phyloP scores from a whole-genome alignment of 2,113 vertebrate genomes.

The Callaeas wilsoni region DNA sequence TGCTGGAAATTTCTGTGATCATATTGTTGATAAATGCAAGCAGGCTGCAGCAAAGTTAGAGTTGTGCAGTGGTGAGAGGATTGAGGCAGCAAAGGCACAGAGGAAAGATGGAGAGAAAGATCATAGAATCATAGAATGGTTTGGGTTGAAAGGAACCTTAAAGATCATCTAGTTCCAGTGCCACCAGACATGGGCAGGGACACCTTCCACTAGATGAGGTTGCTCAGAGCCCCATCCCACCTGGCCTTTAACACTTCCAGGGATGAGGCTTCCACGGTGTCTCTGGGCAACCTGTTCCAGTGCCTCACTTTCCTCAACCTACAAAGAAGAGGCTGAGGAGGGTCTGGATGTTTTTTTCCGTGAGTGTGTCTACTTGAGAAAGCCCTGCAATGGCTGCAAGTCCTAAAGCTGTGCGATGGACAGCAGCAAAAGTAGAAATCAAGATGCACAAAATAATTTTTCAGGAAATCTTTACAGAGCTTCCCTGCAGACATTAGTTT shows the following conservation, averaged over 20 bases:
- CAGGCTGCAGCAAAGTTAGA: not conserved
- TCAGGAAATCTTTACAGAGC: not conserved
- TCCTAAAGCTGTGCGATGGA: not conserved
- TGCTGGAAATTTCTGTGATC: not conserved
- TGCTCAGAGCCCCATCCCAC: not conserved
- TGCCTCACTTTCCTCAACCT: not conserved
- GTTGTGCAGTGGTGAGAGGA: not conserved
- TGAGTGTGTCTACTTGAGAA: not conserved
- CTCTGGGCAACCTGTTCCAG: not conserved
- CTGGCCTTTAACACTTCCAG: not conserved
- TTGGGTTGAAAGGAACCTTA: not conserved
- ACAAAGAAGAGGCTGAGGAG: not conserved
- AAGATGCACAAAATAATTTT: not conserved
- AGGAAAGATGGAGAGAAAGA: not conserved
- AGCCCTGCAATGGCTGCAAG: not conserved
- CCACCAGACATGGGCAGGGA: not conserved
- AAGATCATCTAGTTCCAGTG: not conserved
- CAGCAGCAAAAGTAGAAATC: not conserved
- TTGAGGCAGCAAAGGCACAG: not conserved
- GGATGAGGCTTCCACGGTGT: not conserved
- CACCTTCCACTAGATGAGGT: not conserved
- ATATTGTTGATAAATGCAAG: not conserved
- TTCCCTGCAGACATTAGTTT: not conserved
- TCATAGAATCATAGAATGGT: not conserved
- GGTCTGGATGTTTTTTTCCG: not conserved